Conservation (phyloP, 2,113 vertebrate species). For the Malurus melanocephalus region DNA sequence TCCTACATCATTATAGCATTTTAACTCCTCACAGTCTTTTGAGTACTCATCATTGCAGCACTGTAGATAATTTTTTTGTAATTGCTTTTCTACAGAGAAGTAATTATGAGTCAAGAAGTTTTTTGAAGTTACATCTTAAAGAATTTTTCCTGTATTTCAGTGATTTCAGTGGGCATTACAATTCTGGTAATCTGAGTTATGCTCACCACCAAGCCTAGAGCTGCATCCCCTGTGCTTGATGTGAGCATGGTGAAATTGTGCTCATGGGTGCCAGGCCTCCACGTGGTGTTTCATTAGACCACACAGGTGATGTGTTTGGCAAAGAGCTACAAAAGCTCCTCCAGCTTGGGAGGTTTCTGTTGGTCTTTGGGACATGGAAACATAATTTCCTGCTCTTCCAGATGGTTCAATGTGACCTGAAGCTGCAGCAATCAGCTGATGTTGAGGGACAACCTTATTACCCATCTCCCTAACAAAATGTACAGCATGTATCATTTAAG, state of each 20-base stretch:
- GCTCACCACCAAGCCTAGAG: neutral
- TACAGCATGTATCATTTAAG: neutral
- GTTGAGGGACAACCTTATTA: neutral
- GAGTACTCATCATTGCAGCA: neutral
- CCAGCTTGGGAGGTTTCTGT: neutral
- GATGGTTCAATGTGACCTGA: neutral
- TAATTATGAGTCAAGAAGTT: neutral
- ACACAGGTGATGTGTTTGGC: neutral
- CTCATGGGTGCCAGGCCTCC: neutral
- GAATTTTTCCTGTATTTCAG: neutral
- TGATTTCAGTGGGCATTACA: neutral
- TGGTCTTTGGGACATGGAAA: neutral
- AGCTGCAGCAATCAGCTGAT: neutral
- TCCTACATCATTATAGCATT: neutral
- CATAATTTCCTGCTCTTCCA: neutral
- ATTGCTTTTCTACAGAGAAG: neutral
- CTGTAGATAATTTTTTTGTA: neutral
- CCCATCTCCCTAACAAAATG: neutral
- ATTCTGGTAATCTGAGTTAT: neutral
- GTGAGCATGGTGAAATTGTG: rapidly evolving
- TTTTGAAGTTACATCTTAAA: neutral
- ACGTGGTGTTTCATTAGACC: neutral
- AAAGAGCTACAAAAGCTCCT: neutral
- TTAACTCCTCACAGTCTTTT: neutral
- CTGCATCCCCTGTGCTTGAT: neutral